phyloP scores from a whole-genome alignment of 2,888 invertebrate genomes.

The Smittia aterrima region DNA sequence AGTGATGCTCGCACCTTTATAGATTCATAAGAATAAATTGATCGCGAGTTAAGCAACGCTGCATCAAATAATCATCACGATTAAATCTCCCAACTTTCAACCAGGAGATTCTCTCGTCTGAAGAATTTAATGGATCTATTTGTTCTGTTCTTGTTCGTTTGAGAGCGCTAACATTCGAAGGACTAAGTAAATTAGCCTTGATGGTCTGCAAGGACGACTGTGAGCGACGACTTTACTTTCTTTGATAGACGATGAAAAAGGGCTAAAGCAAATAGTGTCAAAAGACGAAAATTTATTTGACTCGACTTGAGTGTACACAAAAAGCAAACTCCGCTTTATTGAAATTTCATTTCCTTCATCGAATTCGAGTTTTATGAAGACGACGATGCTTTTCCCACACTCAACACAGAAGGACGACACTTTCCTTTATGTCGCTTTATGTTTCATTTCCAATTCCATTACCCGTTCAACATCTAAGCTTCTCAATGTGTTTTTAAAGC shows the following conservation, averaged over 20 bases:
- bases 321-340: neutral
- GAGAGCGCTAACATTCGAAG: neutral
- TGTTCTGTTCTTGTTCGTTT: neutral
- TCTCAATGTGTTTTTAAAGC: neutral
- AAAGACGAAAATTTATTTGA: slow-evolving; percentile 15
- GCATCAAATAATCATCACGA: neutral
- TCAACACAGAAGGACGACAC: neutral
- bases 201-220: neutral
- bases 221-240: neutral
- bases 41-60: neutral
- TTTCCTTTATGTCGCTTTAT: neutral
- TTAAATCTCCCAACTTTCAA: neutral
- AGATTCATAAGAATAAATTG: too few relatives aligned
- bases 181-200: slow-evolving; percentile 14
- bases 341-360: slow-evolving; percentile 18
- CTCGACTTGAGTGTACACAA: neutral
- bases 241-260: neutral
- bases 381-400: neutral
- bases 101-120: neutral
- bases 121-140: slow-evolving; percentile 15
- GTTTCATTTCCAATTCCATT: slow-evolving; percentile 16
- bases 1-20: too few relatives aligned
- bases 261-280: slow-evolving; percentile 5
- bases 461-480: neutral
- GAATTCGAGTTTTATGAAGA: neutral